Conservation (phyloP, 2,113 vertebrate species). For the Thalassoma bifasciatum region DNA sequence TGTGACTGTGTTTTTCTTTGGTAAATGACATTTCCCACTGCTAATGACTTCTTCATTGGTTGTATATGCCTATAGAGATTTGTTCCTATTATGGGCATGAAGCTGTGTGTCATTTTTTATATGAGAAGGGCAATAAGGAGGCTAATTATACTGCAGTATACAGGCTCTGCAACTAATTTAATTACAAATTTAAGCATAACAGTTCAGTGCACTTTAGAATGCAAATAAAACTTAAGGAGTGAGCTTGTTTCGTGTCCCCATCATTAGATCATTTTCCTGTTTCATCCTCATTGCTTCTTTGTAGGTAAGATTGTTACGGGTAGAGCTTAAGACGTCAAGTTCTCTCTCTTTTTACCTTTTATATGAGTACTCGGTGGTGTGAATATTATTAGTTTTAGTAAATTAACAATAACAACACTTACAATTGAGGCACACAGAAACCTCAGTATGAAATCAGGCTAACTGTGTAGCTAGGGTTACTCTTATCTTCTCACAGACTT, state of each 20-base stretch:
- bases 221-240: background rate
- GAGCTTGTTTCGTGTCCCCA: slow-evolving; percentile 3
- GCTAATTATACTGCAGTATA: slow-evolving; percentile 26
- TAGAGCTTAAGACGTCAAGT: background rate
- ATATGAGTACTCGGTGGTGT: background rate
- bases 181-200: background rate
- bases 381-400: slow-evolving; percentile 23
- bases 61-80: slow-evolving; percentile 21
- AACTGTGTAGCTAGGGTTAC: no score
- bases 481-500: no score
- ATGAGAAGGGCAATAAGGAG: slow-evolving; percentile 1
- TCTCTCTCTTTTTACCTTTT: background rate
- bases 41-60: slow-evolving; percentile 23
- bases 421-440: background rate
- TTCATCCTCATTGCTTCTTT: background rate
- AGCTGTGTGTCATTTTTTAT: slow-evolving; percentile 47
- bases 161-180: slow-evolving; percentile 7
- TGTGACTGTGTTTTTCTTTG: slow-evolving; percentile 21
- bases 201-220: background rate
- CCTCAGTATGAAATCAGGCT: background rate
- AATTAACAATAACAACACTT: slow-evolving; percentile 12
- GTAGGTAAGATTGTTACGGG: background rate
- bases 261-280: background rate
- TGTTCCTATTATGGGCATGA: slow-evolving; percentile 17
- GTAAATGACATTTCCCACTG: slow-evolving; percentile 23